phyloP scores from a whole-genome alignment of 1,140 invertebrate genomes.

The Neodiprion lecontei region DNA sequence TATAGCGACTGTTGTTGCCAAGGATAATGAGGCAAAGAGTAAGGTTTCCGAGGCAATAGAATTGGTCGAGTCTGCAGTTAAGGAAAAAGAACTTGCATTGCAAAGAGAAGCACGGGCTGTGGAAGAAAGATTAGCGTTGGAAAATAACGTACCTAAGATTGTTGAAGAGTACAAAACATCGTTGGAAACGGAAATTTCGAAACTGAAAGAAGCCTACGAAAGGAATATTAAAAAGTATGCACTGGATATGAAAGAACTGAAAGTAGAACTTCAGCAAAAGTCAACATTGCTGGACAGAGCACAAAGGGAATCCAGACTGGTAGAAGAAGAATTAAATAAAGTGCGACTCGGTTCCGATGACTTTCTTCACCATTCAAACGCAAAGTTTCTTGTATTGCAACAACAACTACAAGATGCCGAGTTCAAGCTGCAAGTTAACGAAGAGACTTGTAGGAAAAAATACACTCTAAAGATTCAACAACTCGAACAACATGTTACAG shows the following conservation, averaged over 20 bases:
- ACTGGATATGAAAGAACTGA: conserved; percentile 53
- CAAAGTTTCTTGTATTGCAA: conserved; percentile 60
- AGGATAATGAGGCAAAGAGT: conserved; percentile 46
- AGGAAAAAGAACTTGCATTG: conserved; percentile 60
- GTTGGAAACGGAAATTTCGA: conserved; percentile 41
- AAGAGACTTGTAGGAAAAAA: conserved; percentile 56
- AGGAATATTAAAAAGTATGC: conserved; percentile 45
- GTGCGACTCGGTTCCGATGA: conserved; percentile 53
- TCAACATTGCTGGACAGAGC: conserved; percentile 39
- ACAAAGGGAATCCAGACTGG: conserved; percentile 61
- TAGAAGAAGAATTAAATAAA: conserved; percentile 61
- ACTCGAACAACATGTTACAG: conserved; percentile 41
- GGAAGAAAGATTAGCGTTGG: conserved; percentile 45
- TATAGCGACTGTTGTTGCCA: conserved; percentile 34
- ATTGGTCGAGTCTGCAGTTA: conserved; percentile 59
- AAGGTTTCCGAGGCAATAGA: conserved; percentile 62
- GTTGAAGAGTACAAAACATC: conserved; percentile 42
- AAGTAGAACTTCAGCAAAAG: conserved; percentile 51
- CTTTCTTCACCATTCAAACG: conserved; percentile 48
- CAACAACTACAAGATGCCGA: conserved; percentile 59
- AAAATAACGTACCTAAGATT: conserved; percentile 37
- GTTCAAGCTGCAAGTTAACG: conserved; percentile 37
- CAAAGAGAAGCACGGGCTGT: conserved; percentile 57
- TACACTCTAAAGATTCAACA: conserved; percentile 48
- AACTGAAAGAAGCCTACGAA: conserved; percentile 43